Evolutionary conservation across 2,888 invertebrate species (phyloP), one percentile per base, ranked within the genome.

Genomic region (Papilio demoleus): DNA sequence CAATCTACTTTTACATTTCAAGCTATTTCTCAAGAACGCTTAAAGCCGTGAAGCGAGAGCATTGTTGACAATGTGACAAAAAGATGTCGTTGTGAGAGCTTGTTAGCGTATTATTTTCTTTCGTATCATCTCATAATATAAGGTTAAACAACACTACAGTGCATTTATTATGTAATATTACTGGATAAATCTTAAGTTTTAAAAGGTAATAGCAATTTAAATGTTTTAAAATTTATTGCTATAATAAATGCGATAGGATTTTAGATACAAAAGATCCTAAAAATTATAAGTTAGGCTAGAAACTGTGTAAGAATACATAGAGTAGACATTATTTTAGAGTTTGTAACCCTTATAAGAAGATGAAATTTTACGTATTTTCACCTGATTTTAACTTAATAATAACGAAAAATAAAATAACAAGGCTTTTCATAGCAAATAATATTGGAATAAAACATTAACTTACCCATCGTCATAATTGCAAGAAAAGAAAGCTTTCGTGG

Each of bases 391-490:
- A 31, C 12, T 11, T 31, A n/a, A 56, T 56, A 56, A 56, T 56
- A 31, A 56, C 31, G 17, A 0, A 31, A 56, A 9, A 14, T 53
- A 24, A 50, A 40, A 24, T 42, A 40, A 22, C 19, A 60, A 60
- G 24, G n/a, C n/a, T n/a, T n/a, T 38, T 2, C 17, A 12, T 22
- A 22, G 2, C 27, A 19, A 34, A n/a, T n/a, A 36, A 36, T 50
- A 24, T 19, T 45, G 17, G 2, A 17, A 24, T 17, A 40, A 47
- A 27, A 53, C 27, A 27, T 53, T 27, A 34, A 27, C 90, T 90
- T 74, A 91, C 91, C 91, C 78, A 83, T 85, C 42, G 88, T 90
- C 88, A 90, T 90, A 61, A 76, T 84, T 72, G 70, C 67, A n/a
- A n/a, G 61, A 56, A 67, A 50, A 62, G 50, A 19, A 31, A 68